Conservation (phyloP, 2,888 invertebrate species). For the Drosophila nr. medialis region DNA sequence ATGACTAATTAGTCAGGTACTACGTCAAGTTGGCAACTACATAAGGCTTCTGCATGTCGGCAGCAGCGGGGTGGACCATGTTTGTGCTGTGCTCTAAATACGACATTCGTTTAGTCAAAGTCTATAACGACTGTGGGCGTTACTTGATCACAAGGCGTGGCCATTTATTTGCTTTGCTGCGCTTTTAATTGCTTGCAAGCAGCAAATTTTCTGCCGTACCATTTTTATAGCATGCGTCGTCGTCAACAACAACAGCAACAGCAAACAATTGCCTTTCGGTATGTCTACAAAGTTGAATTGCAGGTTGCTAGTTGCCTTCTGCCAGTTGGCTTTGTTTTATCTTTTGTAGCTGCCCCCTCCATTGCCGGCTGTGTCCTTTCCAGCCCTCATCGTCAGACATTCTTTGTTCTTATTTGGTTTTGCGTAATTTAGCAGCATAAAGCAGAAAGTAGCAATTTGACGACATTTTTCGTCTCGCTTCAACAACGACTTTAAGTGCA, state of each 20-base stretch:
- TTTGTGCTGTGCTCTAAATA: neutral
- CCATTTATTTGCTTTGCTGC: conserved; percentile 73
- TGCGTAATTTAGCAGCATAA: conserved; percentile 66
- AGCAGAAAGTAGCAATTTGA: conserved; percentile 47
- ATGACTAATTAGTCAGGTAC: conserved; percentile 80
- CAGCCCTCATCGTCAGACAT: conserved; percentile 17
- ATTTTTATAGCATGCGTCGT: conserved; percentile 67
- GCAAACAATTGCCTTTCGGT: conserved; percentile 60
- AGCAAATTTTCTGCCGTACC: conserved; percentile 41
- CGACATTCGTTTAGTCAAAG: conserved; percentile 58
- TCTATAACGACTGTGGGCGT: conserved; percentile 56
- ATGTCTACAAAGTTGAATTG: conserved; percentile 78
- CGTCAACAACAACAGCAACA: conserved; percentile 22
- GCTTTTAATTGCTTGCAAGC: conserved; percentile 76
- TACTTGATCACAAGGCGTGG: conserved; percentile 59
- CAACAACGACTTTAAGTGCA: conserved; percentile 19
- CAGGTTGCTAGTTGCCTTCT: conserved; percentile 68
- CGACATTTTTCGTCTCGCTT: conserved; percentile 33
- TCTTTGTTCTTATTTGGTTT: conserved; percentile 69
- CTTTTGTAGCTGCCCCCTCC: conserved; percentile 18
- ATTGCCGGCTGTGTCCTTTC: neutral
- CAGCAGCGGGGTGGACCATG: neutral
- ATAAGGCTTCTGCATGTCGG: conserved; percentile 29
- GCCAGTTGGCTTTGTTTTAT: conserved; percentile 41
- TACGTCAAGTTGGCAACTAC: conserved; percentile 68